Evolutionary conservation across 2,113 vertebrate species (phyloP).

Genomic region (Nyctereutes procyonoides): DNA sequence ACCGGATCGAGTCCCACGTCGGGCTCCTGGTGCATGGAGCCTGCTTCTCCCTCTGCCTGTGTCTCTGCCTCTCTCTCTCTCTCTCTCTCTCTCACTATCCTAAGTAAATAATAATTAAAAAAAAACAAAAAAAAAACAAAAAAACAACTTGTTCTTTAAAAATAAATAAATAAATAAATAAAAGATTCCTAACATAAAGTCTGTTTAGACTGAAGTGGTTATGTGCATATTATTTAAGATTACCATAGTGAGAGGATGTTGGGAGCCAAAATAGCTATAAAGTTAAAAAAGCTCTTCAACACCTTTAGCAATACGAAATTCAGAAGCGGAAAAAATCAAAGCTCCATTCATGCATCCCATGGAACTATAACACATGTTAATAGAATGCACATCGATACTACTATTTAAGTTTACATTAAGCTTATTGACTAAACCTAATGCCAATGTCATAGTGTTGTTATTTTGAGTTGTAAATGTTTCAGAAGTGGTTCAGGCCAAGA

Average conservation of each 20-base stretch:
- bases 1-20: no score
- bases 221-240: background rate
- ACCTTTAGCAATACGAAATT: background rate
- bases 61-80: no score
- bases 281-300: background rate
- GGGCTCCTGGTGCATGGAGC: no score
- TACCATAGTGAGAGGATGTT: background rate
- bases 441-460: constrained; percentile 13
- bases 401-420: constrained; percentile 59
- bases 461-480: constrained; percentile 48
- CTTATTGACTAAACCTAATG: constrained; percentile 57
- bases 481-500: background rate
- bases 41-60: no score
- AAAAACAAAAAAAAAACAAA: no score
- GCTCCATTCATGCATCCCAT: constrained; percentile 4
- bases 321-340: constrained; percentile 59
- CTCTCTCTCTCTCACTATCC: no score
- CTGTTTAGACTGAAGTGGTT: background rate
- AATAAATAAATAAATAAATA: no score
- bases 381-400: constrained; percentile 18
- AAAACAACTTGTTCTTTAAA: no score
- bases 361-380: constrained; percentile 32
- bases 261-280: background rate
- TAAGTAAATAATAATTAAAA: no score
- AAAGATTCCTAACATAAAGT: background rate